Base-by-base conservation (phyloP, 1,140 invertebrate genomes). In the Kradibia gibbosae region DNA sequence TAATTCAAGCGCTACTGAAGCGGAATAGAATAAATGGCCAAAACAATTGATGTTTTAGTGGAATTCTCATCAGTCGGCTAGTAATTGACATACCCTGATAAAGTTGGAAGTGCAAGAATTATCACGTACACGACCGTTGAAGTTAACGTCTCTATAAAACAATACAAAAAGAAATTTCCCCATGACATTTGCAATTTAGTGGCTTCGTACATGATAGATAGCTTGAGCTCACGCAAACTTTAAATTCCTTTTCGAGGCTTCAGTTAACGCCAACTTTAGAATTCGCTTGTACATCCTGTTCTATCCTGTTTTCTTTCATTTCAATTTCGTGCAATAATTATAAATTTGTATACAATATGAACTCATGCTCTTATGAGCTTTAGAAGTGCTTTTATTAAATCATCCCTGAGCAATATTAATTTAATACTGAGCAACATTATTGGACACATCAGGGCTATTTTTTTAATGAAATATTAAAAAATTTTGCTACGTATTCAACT, bases 1-100 rank as follows among this genome's bases (percentile, higher is more conserved):
- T 31, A 60, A 60, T 60, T 60, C 53, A 28, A n/a, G 0, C 15
- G 28, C 2, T 67, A 3, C 0, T 8, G 17, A 4, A n/a, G 28
- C 17, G 20, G n/a, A 10, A 17, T 5, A 42, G 70, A 11, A 28
- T 36, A 36, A n/a, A 25, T 4, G 15, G 17, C 42, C 15, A 8
- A 71, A 55, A 71, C 48, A 65, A 78, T 78, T 71, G 34, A 20
- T 42, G n/a, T 70, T 28, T 78, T 53, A 71, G 55, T 55, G 65
- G 42, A n/a, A 53, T 70, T 4, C 62, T 25, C 39, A 28, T n/a
- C 0, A 22, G 70, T 55, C 28, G 31, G 7, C 25, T 5, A 48
- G 3, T 74, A 74, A 74, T 74, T 74, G 72, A 74, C 72, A 36
- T n/a, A n/a, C 72, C 28, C 25, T 7, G 65, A 11, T 45, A 45